phyloP scores from a whole-genome alignment of 2,888 invertebrate species.

The Drosophila austrosaltans region DNA sequence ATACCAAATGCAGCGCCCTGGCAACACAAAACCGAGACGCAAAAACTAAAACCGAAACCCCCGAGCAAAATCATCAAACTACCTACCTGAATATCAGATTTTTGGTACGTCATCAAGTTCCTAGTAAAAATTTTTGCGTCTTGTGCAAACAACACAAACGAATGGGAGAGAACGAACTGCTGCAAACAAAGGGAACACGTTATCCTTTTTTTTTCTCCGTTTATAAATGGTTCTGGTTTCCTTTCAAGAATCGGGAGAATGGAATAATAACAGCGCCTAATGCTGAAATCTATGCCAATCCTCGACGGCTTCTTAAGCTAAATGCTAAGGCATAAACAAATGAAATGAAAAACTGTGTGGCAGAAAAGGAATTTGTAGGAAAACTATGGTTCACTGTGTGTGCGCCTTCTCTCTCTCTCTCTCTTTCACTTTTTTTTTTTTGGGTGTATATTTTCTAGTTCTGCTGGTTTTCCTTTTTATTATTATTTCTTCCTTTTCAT shows the following conservation, averaged over 20 bases:
- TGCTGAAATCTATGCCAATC: slow-evolving; percentile 37
- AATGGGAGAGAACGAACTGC: not conserved
- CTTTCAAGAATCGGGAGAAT: slow-evolving; percentile 39
- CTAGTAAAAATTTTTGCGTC: slow-evolving; percentile 66
- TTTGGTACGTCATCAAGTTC: slow-evolving; percentile 54
- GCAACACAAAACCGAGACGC: slow-evolving; percentile 7
- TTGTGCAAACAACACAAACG: slow-evolving; percentile 62
- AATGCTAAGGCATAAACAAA: slow-evolving; percentile 54
- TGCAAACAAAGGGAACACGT: slow-evolving; percentile 62
- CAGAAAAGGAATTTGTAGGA: slow-evolving; percentile 37
- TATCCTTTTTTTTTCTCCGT: slow-evolving; percentile 65
- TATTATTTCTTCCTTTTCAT: not conserved
- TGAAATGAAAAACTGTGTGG: slow-evolving; percentile 45
- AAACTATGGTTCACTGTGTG: slow-evolving; percentile 37
- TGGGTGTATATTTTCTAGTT: slow-evolving; percentile 42
- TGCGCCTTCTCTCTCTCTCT: not conserved
- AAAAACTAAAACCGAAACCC: slow-evolving; percentile 11
- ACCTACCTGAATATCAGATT: slow-evolving; percentile 14
- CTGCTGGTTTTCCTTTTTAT: slow-evolving; percentile 31
- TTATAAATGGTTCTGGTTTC: slow-evolving; percentile 63
- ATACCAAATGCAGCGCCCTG: slow-evolving; percentile 1
- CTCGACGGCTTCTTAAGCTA: slow-evolving; percentile 42
- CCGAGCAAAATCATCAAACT: not conserved
- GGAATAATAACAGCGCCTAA: slow-evolving; percentile 68
- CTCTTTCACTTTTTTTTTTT: slow-evolving; percentile 53